Evolutionary conservation across 2,888 invertebrate species (phyloP).

Genomic region (Prosopocoilus inquinatus): DNA sequence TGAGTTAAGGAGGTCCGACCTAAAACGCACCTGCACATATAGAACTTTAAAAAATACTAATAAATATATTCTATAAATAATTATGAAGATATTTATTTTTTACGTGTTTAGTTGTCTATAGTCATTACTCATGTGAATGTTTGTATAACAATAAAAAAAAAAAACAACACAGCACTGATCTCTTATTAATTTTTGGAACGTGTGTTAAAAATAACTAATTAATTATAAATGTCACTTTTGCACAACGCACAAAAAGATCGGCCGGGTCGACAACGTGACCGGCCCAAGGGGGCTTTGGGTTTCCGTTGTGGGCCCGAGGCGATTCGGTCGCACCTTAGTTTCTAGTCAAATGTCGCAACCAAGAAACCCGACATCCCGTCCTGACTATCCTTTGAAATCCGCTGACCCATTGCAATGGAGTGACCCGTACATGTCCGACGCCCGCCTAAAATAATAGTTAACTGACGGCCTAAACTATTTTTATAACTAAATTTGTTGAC

Average conservation of each 20-base stretch:
- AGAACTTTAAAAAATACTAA: conserved; percentile 32
- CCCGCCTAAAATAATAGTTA: conserved; percentile 34
- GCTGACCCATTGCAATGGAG: conserved; percentile 28
- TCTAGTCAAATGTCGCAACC: conserved; percentile 39
- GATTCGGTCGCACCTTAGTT: conserved; percentile 34
- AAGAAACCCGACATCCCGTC: conserved; percentile 32
- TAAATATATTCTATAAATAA: conserved; percentile 38
- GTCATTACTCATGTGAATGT: conserved; percentile 45
- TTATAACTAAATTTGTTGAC: conserved; percentile 48
- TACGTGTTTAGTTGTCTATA: conserved; percentile 41
- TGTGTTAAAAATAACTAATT: conserved; percentile 39
- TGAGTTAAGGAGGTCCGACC: conserved; percentile 42
- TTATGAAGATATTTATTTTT: conserved; percentile 44
- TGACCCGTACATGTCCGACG: conserved; percentile 29
- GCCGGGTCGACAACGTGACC: neutral
- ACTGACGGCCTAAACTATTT: conserved; percentile 49
- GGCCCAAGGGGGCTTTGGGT: neutral
- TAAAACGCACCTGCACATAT: conserved; percentile 34
- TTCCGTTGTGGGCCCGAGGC: neutral
- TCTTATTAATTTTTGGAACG: conserved; percentile 41
- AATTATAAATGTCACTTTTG: conserved; percentile 41
- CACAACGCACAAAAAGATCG: conserved; percentile 40
- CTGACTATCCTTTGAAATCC: conserved; percentile 20
- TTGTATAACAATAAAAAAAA: conserved; percentile 34
- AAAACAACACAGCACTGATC: conserved; percentile 44